Base-by-base conservation (phyloP, 2,888 invertebrate species). In the Pomacea canaliculata region DNA sequence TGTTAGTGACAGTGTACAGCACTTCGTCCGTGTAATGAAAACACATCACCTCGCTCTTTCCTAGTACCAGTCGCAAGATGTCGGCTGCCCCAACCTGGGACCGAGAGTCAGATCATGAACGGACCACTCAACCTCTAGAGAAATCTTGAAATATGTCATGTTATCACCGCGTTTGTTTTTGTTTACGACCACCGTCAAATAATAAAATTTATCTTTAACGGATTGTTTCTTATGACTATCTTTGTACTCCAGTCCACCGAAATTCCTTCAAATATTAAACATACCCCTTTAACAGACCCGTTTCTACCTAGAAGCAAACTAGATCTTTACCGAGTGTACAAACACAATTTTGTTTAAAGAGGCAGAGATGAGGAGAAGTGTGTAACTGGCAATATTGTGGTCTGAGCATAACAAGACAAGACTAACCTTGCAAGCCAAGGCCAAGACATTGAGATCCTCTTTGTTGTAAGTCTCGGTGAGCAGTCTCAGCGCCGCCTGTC, bases 1-100 rank as follows among this genome's bases (percentile, higher is more conserved):
- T 70, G 71, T 84, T 78, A 12, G 88, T 89, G 46, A 90, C 83
- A 77, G 90, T 89, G 80, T 85, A 88, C 10, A 79, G 73, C 2
- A 59, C 71, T 13, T 74, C 65, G 60, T 80, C 76, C 1, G 73
- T 62, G 9, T 76, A 74, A 23, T 79, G 77, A 70, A 86, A 85
- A 69, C 78, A 78, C 68, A 85, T 87, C 13, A 90, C 87, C 46
- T 84, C 83, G 3, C 83, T 78, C 78, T 87, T 83, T 77, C 85
- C 83, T 65, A 89, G 74, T 9, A 90, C 80, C 9, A 80, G 80
- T 18, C 83, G 79, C 7, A 90, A 76, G 12, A 90, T 81, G 37
- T 85, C 84, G 8, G 82, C 59, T 7, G 86, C 86, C 0, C 86
- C 87, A 0, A 83, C 63, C 72, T 84, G 62, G 5, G 68, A 7